These are phyloP conservation scores for Cerceris rybyensis DNA, from an alignment of 2,888 invertebrate genomes.

Conservation along the genomic window DNA sequence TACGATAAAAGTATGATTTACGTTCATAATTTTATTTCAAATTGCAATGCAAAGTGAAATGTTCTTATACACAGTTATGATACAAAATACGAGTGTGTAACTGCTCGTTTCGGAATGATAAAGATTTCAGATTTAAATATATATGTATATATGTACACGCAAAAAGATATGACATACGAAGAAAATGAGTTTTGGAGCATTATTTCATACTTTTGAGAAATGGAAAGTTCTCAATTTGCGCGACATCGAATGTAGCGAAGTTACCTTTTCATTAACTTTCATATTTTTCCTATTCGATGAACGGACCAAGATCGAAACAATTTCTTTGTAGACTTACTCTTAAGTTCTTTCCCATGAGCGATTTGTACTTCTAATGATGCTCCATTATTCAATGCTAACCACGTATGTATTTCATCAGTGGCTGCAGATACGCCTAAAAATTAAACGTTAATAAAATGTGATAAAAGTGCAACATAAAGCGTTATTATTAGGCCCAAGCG, in stretches of 20 bases:
- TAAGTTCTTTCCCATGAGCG: conserved; percentile 78
- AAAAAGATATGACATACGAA: conserved; percentile 27
- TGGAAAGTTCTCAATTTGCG: conserved; percentile 22
- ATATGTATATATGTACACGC: conserved; percentile 44
- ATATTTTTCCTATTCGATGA: conserved; percentile 81
- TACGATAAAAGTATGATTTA: conserved; percentile 11
- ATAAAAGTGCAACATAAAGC: too few species aligned
- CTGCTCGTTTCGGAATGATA: conserved; percentile 38
- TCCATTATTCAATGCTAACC: conserved; percentile 80
- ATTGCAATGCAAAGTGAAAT: conserved; percentile 14
- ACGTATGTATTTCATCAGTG: conserved; percentile 78
- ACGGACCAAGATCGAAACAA: conserved; percentile 82
- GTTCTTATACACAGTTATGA: conserved; percentile 34
- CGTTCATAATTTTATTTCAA: not conserved
- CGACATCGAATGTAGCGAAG: conserved; percentile 17
- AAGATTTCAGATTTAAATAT: conserved; percentile 21
- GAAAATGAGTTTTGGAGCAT: conserved; percentile 12
- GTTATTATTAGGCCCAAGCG: too few species aligned
- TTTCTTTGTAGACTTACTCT: conserved; percentile 76
- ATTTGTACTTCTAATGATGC: conserved; percentile 80
- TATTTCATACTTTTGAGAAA: not conserved
- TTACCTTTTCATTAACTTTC: conserved; percentile 47
- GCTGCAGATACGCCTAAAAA: conserved; percentile 74
- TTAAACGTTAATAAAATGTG: not conserved
- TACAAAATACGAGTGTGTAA: conserved; percentile 39